Evolutionary conservation across 2,797 vertebrate genomes (phyloP).

Genomic region (Chelidonichthys spinosus): DNA sequence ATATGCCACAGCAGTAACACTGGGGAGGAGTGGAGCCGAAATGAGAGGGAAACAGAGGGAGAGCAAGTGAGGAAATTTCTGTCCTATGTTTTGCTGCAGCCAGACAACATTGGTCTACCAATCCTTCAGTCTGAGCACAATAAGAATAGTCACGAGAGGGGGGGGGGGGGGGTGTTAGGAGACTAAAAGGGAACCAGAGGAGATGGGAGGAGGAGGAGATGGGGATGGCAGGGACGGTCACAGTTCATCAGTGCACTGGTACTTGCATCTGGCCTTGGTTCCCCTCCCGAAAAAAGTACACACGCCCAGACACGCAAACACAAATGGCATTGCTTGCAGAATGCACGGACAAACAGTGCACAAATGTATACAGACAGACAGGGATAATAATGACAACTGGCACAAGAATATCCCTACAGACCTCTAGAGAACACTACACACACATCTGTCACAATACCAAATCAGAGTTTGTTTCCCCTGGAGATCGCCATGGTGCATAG

Average conservation of each 20-base stretch:
- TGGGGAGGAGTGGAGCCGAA: constrained; percentile 26
- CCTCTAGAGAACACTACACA: constrained; percentile 43
- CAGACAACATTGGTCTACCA: constrained; percentile 57
- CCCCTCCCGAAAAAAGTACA: constrained; percentile 40
- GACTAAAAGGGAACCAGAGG: constrained; percentile 51
- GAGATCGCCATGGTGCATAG: constrained; percentile 15
- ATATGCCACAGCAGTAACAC: constrained; percentile 50
- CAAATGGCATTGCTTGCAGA: constrained; percentile 56
- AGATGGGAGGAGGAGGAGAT: constrained; percentile 29
- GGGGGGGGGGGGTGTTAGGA: constrained; percentile 25
- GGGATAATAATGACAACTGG: constrained; percentile 68
- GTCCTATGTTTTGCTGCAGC: constrained; percentile 57
- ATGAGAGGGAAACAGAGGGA: not conserved
- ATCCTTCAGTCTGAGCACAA: constrained; percentile 69
- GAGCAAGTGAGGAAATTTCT: constrained; percentile 22
- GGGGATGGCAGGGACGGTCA: constrained; percentile 77
- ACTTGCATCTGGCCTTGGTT: constrained; percentile 79
- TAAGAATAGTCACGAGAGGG: constrained; percentile 48
- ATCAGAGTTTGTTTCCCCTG: constrained; percentile 22
- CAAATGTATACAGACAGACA: constrained; percentile 50
- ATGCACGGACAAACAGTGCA: constrained; percentile 43
- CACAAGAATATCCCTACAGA: constrained; percentile 65
- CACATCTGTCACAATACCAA: constrained; percentile 11
- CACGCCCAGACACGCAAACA: constrained; percentile 48
- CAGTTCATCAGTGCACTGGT: constrained; percentile 79